These are phyloP conservation scores for Philopedon plagiatum DNA, from an alignment of 2,888 invertebrate genomes.

Conservation along the genomic window DNA sequence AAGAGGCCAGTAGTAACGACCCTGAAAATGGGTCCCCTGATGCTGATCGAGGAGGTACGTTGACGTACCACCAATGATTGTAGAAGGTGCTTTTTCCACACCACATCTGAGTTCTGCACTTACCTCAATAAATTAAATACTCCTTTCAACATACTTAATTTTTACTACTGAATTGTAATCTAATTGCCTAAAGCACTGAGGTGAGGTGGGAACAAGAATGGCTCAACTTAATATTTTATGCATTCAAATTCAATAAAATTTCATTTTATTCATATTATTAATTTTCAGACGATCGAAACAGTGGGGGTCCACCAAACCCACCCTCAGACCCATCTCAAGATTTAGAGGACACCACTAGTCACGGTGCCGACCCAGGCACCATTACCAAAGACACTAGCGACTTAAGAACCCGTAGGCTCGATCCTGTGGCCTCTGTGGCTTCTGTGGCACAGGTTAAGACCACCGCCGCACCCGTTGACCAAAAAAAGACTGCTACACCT, in stretches of 20 bases:
- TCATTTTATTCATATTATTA: too few species aligned
- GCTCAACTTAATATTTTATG: not conserved
- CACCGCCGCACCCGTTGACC: conserved; percentile 59
- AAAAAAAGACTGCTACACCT: conserved; percentile 60
- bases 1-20: conserved; percentile 82
- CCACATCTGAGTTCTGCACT: conserved; percentile 62
- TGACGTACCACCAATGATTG: conserved; percentile 67
- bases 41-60: conserved; percentile 80
- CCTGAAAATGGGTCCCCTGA: conserved; percentile 92
- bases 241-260: not conserved
- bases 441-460: conserved; percentile 70
- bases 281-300: conserved; percentile 71
- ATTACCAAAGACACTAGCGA: conserved; percentile 71
- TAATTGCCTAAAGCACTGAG: too few species aligned
- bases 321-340: conserved; percentile 64
- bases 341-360: conserved; percentile 63
- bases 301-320: conserved; percentile 72
- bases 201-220: too few species aligned
- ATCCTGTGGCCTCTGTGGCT: conserved; percentile 70
- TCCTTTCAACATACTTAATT: conserved; percentile 33
- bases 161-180: too few species aligned
- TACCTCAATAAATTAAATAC: too few species aligned
- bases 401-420: conserved; percentile 70
- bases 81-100: conserved; percentile 59
- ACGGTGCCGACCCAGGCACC: conserved; percentile 52